Base-by-base conservation (phyloP, 2,113 vertebrate genomes). In the Oxyura jamaicensis region DNA sequence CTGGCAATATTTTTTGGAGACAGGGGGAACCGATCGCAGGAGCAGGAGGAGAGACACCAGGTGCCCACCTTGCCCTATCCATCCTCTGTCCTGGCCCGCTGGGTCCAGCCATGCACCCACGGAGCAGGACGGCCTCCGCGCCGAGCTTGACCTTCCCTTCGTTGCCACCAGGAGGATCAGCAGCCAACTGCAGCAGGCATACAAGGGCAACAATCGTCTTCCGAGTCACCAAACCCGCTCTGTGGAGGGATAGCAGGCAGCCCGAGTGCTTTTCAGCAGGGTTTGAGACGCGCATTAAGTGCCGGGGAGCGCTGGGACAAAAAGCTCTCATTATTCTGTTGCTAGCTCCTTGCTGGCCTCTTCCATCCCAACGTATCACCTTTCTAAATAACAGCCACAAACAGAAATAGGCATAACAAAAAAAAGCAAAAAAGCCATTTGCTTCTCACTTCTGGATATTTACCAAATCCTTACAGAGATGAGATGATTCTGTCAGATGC, bases 91-190 rank as follows among this genome's bases (percentile, higher is more conserved):
- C 44, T 33, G 9, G 18, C 26, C 55, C 3, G 1, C 19, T 2
- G 2, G 20, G 22, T 59, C 36, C 74, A 46, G 48, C 28, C 39
- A 22, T 13, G 3, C n/a, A 11, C 11, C 13, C 5, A 4, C 6
- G 1, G 36, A 9, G 5, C 17, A 2, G 23, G 20, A 31, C 39
- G 10, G 8, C 3, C 15, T 21, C n/a, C n/a, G n/a, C n/a, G 2
- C 0, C 2, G 6, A 44, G 36, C 17, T 28, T 26, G 8, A 23
- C 62, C 15, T 62, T 52, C 50, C 26, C 16, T 36, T 31, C 15
- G 15, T 1, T 3, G 16, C 26, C 56, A 31, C 1, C 15, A 31
- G 36, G 53, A 76, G 18, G 0, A 1, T 7, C 42, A 48, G 10
- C 1, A 5, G 12, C 10, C 33, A 63, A 18, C 19, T 3, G 6